phyloP scores from a whole-genome alignment of 2,797 vertebrate genomes.

The Cossypha niveicapilla region DNA sequence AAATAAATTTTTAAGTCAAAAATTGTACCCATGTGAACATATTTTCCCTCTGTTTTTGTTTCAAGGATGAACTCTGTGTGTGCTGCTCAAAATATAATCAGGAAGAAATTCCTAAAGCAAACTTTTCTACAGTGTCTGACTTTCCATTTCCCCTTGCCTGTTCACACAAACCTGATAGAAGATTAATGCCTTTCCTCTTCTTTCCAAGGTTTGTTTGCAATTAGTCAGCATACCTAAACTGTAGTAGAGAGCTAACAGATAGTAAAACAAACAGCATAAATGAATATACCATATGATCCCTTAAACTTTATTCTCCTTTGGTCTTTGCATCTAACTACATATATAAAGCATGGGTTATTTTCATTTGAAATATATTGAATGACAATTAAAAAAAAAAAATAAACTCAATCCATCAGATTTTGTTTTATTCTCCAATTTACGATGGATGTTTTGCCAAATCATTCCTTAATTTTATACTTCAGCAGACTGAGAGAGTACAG shows the following conservation, averaged over 20 bases:
- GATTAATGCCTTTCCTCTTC: neutral
- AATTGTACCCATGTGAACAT: neutral
- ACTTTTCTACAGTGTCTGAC: accelerated
- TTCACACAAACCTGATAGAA: neutral
- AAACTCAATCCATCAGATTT: neutral
- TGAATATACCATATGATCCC: neutral
- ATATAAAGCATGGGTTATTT: neutral
- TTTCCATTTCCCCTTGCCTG: neutral
- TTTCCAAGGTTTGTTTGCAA: neutral
- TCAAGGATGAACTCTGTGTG: neutral
- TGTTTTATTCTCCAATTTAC: neutral
- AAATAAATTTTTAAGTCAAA: neutral
- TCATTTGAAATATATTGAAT: neutral
- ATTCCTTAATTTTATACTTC: neutral
- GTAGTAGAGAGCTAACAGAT: neutral
- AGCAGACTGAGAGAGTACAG: neutral
- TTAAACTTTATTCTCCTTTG: neutral
- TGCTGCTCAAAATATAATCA: neutral
- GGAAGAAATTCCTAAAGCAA: neutral
- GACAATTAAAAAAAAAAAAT: neutral
- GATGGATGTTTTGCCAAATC: neutral
- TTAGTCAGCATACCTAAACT: neutral
- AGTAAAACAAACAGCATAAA: neutral
- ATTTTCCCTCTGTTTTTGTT: neutral
- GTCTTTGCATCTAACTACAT: neutral